Conservation (phyloP, 2,797 vertebrate species). For the Cirrhinus molitorella region DNA sequence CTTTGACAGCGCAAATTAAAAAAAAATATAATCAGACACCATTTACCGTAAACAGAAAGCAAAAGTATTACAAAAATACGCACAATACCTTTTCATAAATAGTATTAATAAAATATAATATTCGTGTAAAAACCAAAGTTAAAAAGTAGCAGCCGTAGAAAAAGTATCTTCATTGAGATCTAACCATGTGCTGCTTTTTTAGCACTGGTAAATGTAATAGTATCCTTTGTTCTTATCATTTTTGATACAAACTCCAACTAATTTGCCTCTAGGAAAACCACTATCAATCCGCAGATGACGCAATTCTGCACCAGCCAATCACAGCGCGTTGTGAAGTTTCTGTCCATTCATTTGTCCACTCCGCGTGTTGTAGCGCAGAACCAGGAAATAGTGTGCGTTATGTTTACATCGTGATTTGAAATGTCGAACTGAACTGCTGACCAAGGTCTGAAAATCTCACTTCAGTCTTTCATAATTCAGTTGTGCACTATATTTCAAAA, state of each 20-base stretch:
- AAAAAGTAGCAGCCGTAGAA: neutral
- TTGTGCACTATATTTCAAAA: neutral
- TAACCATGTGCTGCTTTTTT: neutral
- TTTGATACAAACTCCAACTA: neutral
- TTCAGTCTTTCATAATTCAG: conserved; percentile 9
- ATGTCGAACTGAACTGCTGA: neutral
- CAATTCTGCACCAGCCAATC: conserved; percentile 24
- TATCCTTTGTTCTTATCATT: neutral
- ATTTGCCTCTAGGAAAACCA: neutral
- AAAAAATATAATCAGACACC: neutral
- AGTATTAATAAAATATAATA: neutral
- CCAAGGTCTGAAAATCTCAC: neutral
- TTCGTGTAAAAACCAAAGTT: neutral
- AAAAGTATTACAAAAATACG: neutral
- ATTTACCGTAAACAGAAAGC: neutral
- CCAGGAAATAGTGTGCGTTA: conserved; percentile 39
- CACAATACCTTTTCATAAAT: neutral
- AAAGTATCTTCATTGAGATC: neutral
- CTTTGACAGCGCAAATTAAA: too few relatives aligned
- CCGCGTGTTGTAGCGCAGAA: neutral
- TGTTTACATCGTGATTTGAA: conserved; percentile 26
- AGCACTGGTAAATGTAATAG: neutral
- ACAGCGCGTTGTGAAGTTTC: neutral
- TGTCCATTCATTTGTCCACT: conserved; percentile 31
- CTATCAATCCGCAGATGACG: neutral